A percentile compares a stretch with the other conserved stretches of the same genome.
Evolutionary conservation across 1,140 invertebrate genomes (phyloP).

Genomic region (Hylaeus volcanicus): DNA sequence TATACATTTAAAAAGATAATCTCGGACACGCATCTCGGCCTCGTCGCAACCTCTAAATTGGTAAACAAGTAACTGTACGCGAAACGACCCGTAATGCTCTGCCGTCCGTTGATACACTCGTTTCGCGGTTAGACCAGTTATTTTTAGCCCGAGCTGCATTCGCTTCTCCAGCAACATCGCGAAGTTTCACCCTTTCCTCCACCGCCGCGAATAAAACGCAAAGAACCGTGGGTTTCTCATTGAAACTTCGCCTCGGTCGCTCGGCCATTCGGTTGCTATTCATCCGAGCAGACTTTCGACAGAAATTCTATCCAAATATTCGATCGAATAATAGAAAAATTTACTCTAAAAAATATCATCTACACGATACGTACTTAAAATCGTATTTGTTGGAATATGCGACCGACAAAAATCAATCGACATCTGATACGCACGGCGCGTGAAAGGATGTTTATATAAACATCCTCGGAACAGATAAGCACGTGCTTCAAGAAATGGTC

Average conservation of each 20-base stretch:
- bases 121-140: constrained; percentile 14
- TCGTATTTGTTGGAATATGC: too few species aligned
- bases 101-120: background rate
- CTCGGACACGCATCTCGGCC: too few species aligned
- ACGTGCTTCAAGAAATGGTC: too few species aligned
- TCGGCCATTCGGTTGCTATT: background rate
- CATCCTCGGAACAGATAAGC: too few species aligned
- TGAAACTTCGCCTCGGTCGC: background rate
- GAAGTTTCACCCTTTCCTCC: background rate
- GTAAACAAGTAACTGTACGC: constrained; percentile 14
- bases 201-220: background rate
- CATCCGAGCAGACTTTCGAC: background rate
- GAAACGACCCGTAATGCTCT: constrained; percentile 14
- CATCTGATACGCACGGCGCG: too few species aligned
- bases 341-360: too few species aligned
- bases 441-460: too few species aligned
- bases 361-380: too few species aligned
- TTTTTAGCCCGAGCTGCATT: background rate
- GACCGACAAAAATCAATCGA: too few species aligned
- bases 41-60: background rate
- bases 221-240: background rate
- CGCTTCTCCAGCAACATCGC: background rate
- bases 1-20: too few species aligned
- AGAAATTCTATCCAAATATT: too few species aligned
- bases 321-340: too few species aligned